Conservation (phyloP, 2,113 vertebrate genomes). For the Ia io region DNA sequence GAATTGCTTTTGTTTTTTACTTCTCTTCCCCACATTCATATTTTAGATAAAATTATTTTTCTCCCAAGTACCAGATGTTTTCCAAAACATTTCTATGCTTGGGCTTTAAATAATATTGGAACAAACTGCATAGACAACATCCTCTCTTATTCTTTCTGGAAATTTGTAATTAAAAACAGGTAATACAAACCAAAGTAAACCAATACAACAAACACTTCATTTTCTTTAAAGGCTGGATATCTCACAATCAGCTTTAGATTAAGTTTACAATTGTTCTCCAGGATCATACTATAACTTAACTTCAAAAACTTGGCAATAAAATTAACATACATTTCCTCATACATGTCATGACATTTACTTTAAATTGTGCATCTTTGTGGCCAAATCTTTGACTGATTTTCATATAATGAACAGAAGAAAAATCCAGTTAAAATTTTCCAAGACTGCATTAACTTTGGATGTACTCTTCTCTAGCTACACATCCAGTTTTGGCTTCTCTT, state of each 20-base stretch:
- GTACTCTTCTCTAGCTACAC: not conserved
- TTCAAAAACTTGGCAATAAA: not conserved
- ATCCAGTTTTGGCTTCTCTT: not conserved
- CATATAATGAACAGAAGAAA: not conserved
- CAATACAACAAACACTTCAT: not conserved
- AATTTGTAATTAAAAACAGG: not conserved
- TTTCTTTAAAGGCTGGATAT: not conserved
- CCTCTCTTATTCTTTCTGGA: not conserved
- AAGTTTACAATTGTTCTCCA: not conserved
- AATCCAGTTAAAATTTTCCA: not conserved
- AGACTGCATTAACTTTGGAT: not conserved
- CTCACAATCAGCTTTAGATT: not conserved
- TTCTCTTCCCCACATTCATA: not conserved
- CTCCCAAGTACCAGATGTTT: not conserved
- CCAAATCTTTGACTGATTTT: not conserved
- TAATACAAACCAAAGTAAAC: not conserved
- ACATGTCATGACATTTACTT: not conserved
- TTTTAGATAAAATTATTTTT: not conserved
- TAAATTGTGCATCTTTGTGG: not conserved
- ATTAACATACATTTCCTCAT: not conserved
- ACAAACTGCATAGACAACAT: not conserved
- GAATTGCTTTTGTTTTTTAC: not conserved
- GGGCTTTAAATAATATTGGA: not conserved
- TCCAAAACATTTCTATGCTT: not conserved
- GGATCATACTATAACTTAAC: not conserved